Evolutionary conservation across 2,113 vertebrate species (phyloP), one percentile per base, ranked within the genome.

Genomic region (Psittacara wagleri): DNA sequence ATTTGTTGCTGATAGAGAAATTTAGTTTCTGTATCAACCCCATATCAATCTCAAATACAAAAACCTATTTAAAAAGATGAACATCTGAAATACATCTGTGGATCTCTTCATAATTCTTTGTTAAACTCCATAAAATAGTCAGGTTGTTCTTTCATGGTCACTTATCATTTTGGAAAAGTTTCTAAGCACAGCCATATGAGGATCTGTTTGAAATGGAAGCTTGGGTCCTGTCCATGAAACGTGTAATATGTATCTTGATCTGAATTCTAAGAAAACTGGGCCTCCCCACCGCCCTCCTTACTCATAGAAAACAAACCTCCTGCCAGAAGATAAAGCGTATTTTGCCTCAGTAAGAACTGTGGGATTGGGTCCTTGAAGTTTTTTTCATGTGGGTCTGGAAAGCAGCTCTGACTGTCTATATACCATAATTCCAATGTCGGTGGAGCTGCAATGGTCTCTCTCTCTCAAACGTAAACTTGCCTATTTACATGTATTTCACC

Each of bases 401-500:
- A 95, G 29, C n/a, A 78, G 35, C 68, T 70, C 79, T 77, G 63
- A 35, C 55, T 95, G 59, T 54, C 59, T 79, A 62, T 84, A 78
- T 59, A 49, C 23, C 0, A 0, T 81, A 49, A 70, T 76, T 87
- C 52, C 33, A 28, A 20, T 27, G 49, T 48, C 69, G 80, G 49
- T 84, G 15, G 5, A 93, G 44, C 33, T 1, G 3, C 3, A 1
- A 15, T 37, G 66, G 28, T 75, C 90, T 90, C 55, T 83, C 35
- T 74, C 4, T 2, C 54, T 90, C 48, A 83, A 61, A 96, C 81
- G 75, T 78, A 79, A 86, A 95, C 84, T 66, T 88, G 62, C 29
- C 74, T 92, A 43, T 92, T 93, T 95, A 89, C 57, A 66, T 78
- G 66, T 84, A 84, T 91, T 68, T 94, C 63, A 91, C 88, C 79